Percentiles rank a stretch among this genome's conserved stretches.
Conservation (phyloP, 2,797 vertebrate genomes). For the Aulostomus chinensis region DNA sequence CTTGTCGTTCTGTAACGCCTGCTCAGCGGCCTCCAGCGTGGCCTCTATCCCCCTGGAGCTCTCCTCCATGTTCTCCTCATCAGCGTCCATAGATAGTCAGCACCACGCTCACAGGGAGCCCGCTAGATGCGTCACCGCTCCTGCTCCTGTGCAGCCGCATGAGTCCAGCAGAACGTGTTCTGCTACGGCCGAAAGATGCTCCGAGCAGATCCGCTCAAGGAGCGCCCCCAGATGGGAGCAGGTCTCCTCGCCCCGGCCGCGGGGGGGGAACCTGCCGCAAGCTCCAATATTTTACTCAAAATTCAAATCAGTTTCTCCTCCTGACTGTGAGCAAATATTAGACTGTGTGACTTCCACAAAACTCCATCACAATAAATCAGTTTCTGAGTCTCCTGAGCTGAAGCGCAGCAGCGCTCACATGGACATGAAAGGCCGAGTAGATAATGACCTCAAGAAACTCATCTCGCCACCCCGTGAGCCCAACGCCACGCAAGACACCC, state of each 20-base stretch:
- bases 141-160: constrained; percentile 17
- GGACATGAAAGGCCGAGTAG: constrained; percentile 2
- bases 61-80: constrained; percentile 56
- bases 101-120: constrained; percentile 30
- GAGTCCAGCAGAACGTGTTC: constrained; percentile 6
- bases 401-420: constrained; percentile 7
- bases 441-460: constrained; percentile 32
- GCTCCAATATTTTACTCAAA: constrained; percentile 33
- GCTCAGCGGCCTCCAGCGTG: constrained; percentile 79
- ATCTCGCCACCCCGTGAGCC: constrained; percentile 10
- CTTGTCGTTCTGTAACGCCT: constrained; percentile 75
- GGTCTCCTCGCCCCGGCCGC: constrained; percentile 29
- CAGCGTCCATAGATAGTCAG: constrained; percentile 48
- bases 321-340: constrained; percentile 11
- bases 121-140: constrained; percentile 19
- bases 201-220: constrained; percentile 14
- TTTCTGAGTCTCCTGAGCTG: constrained; percentile 20
- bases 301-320: constrained; percentile 20
- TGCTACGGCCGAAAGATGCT: constrained; percentile 15
- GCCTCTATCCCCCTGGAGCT: constrained; percentile 72
- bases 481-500: constrained; percentile 5
- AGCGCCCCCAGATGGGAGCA: constrained; percentile 23
- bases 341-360: too few species aligned
- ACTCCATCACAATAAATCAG: constrained; percentile 1
- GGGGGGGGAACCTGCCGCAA: background rate